Evolutionary conservation across 1,140 invertebrate genomes (phyloP).

Genomic region (Coelopa frigida): DNA sequence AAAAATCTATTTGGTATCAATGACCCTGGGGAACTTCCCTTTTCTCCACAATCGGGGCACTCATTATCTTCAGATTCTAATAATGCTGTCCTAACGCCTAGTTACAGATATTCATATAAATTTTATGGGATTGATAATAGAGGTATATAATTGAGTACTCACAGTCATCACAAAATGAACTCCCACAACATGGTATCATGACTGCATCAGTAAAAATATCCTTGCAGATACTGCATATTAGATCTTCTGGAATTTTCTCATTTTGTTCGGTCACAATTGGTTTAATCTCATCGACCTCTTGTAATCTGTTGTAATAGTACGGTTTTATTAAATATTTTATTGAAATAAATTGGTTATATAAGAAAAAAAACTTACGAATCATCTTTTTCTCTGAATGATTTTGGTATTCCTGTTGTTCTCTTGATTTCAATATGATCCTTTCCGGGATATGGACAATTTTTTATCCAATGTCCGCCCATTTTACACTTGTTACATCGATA

Average conservation of each 20-base stretch:
- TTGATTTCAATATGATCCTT: slow-evolving; percentile 66
- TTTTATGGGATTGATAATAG: slow-evolving; percentile 8
- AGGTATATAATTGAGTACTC: slow-evolving; percentile 43
- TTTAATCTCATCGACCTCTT: slow-evolving; percentile 8
- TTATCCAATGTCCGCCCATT: slow-evolving; percentile 91
- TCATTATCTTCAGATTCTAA: slow-evolving; percentile 90
- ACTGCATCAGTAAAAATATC: slow-evolving; percentile 93
- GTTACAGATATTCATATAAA: slow-evolving; percentile 21
- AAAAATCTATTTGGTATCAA: slow-evolving; percentile 90
- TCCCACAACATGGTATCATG: slow-evolving; percentile 94
- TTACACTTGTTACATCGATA: slow-evolving; percentile 92
- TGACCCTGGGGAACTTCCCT: slow-evolving; percentile 84
- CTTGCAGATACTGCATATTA: slow-evolving; percentile 85
- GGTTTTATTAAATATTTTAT: neutral
- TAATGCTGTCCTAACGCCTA: slow-evolving; percentile 78
- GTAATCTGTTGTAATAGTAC: neutral
- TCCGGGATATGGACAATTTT: slow-evolving; percentile 71
- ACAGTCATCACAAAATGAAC: slow-evolving; percentile 98
- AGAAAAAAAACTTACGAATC: slow-evolving; percentile 24
- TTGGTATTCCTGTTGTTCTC: slow-evolving; percentile 94
- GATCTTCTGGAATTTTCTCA: slow-evolving; percentile 80
- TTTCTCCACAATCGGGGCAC: slow-evolving; percentile 89
- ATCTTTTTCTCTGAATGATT: slow-evolving; percentile 81
- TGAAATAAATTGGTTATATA: slow-evolving; percentile 5
- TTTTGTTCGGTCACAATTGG: slow-evolving; percentile 34